Conservation (phyloP, 1,140 invertebrate genomes). For the Mactra quadrangularis region DNA sequence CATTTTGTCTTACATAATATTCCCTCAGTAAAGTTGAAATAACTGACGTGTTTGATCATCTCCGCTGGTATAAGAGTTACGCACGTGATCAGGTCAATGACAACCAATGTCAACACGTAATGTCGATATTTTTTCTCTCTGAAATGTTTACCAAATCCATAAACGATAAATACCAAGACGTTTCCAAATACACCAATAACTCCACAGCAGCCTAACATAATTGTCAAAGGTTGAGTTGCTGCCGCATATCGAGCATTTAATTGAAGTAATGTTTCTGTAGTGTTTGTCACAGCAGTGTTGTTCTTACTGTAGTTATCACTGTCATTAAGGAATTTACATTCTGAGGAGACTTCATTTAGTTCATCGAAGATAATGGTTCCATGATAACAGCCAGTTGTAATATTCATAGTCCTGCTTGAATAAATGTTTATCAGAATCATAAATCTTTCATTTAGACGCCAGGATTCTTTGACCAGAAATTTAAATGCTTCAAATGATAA, state of each 20-base stretch:
- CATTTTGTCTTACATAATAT: slow-evolving; percentile 50
- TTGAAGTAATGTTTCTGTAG: neutral
- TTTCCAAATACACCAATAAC: slow-evolving; percentile 38
- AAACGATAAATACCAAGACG: slow-evolving; percentile 43
- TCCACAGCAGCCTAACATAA: slow-evolving; percentile 30
- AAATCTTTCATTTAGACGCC: too few relatives aligned
- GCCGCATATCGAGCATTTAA: slow-evolving; percentile 45
- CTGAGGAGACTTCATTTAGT: too few relatives aligned
- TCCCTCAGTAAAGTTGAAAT: slow-evolving; percentile 44
- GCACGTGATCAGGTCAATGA: slow-evolving; percentile 52
- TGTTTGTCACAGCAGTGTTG: neutral
- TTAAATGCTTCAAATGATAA: too few relatives aligned
- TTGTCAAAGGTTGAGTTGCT: slow-evolving; percentile 30
- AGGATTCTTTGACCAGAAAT: too few relatives aligned
- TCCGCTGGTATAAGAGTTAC: slow-evolving; percentile 52
- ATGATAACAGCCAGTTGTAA: too few relatives aligned
- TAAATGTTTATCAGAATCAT: too few relatives aligned
- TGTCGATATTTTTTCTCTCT: slow-evolving; percentile 47
- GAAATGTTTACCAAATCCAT: slow-evolving; percentile 30
- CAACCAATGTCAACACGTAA: slow-evolving; percentile 35
- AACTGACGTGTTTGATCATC: slow-evolving; percentile 29
- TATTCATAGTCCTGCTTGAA: too few relatives aligned
- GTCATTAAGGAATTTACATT: too few relatives aligned
- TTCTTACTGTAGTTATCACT: neutral
- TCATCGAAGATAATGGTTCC: too few relatives aligned